A percentile compares a stretch with the other conserved stretches of the same genome.
phyloP scores from a whole-genome alignment of 2,888 invertebrate species.

The Eledona agricola region DNA sequence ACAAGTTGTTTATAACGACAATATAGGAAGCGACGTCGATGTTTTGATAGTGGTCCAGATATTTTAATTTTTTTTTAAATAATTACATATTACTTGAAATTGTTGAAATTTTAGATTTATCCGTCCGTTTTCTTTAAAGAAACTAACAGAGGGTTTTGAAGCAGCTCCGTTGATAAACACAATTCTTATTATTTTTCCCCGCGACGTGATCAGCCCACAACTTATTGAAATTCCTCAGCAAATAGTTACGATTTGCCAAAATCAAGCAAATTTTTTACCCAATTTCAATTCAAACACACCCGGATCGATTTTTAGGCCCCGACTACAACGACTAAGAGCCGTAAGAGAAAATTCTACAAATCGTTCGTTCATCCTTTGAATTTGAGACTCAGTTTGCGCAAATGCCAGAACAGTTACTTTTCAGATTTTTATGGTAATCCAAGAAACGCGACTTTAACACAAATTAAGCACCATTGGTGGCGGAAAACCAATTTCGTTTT shows the following conservation, averaged over 20 bases:
- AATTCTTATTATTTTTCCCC: constrained; percentile 68
- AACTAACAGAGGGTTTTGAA: constrained; percentile 66
- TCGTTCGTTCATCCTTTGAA: background rate
- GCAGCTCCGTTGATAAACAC: constrained; percentile 65
- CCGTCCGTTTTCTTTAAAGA: constrained; percentile 65
- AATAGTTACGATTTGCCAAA: constrained; percentile 67
- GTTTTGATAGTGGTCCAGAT: background rate
- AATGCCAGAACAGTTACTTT: constrained; percentile 1
- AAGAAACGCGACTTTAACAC: background rate
- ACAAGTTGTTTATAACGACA: background rate
- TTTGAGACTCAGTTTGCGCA: background rate
- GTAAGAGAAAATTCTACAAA: background rate
- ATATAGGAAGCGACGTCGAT: background rate
- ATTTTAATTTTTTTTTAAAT: too few relatives aligned
- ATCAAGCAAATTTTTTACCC: constrained; percentile 73
- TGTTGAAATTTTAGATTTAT: constrained; percentile 62
- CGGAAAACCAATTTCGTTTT: constrained; percentile 22
- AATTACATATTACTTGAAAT: too few relatives aligned
- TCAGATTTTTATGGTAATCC: constrained; percentile 1
- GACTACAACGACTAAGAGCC: constrained; percentile 54
- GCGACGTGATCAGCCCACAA: constrained; percentile 66
- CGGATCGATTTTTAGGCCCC: constrained; percentile 67
- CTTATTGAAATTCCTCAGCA: constrained; percentile 66
- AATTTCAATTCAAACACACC: constrained; percentile 68
- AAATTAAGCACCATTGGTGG: constrained; percentile 25